A percentile compares a stretch with the other conserved stretches of the same genome.
These are phyloP conservation scores for Falcaria lacertinaria DNA, from an alignment of 2,888 invertebrate genomes.

Conservation along the genomic window DNA sequence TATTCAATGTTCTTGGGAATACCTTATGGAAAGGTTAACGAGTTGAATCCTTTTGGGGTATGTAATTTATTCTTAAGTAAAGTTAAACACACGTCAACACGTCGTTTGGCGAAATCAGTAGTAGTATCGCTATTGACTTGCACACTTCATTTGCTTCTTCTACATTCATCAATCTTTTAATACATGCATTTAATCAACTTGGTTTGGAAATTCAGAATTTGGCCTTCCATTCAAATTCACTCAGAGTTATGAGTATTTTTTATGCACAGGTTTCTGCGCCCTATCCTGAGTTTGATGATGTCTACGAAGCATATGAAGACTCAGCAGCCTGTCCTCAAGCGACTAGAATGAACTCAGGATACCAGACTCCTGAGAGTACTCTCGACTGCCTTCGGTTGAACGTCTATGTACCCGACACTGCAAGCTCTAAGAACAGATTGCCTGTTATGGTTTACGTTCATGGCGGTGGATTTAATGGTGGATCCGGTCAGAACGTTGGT, in stretches of 20 bases:
- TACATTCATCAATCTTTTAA: too few relatives aligned
- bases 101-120: too few relatives aligned
- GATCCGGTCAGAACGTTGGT: slow-evolving; percentile 40
- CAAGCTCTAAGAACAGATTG: not conserved
- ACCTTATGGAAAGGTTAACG: slow-evolving; percentile 33
- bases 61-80: too few relatives aligned
- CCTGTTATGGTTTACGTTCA: slow-evolving; percentile 60
- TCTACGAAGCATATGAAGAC: not conserved
- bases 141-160: too few relatives aligned
- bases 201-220: too few relatives aligned
- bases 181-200: too few relatives aligned
- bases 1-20: slow-evolving; percentile 40
- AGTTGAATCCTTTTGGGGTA: slow-evolving; percentile 38
- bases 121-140: too few relatives aligned
- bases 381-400: not conserved
- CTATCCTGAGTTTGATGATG: not conserved
- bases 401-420: not conserved
- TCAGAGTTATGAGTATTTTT: too few relatives aligned
- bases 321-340: not conserved
- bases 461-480: slow-evolving; percentile 49
- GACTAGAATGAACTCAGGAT: not conserved
- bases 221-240: too few relatives aligned
- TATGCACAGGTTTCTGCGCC: not conserved
- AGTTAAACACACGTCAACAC: too few relatives aligned
- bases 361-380: not conserved